These are phyloP conservation scores for Rhinoraja longicauda DNA, from an alignment of 2,797 vertebrate species.

Conservation along the genomic window DNA sequence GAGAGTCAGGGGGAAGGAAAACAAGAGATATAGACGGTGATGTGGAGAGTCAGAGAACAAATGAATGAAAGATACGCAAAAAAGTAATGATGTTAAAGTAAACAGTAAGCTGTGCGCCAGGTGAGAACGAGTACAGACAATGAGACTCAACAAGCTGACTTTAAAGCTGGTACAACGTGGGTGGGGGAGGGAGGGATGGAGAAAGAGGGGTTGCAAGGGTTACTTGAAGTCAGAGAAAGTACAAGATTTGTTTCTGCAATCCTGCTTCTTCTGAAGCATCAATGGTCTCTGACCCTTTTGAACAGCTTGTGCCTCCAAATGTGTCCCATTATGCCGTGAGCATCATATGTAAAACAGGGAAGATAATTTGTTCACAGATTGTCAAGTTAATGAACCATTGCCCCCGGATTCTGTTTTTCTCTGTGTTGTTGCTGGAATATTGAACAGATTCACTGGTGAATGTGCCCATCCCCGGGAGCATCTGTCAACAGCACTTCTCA, in stretches of 20 bases:
- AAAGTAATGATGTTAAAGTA: no score
- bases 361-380: not conserved
- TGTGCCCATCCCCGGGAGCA: not conserved
- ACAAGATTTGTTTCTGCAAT: not conserved
- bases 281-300: not conserved
- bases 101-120: no score
- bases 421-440: not conserved
- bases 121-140: no score
- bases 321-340: not conserved
- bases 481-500: not conserved
- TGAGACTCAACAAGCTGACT: no score
- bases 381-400: conserved; percentile 17
- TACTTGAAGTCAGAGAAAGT: no score
- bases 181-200: no score
- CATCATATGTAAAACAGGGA: not conserved
- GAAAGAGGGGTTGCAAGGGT: no score
- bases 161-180: no score
- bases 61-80: no score
- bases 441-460: not conserved
- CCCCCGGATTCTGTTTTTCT: not conserved
- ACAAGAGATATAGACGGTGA: no score
- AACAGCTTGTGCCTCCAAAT: not conserved
- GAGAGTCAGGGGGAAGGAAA: no score
- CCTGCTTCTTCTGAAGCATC: not conserved
- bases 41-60: no score